Evolutionary conservation across 2,888 invertebrate species (phyloP).

Genomic region (Phalera bucephala): DNA sequence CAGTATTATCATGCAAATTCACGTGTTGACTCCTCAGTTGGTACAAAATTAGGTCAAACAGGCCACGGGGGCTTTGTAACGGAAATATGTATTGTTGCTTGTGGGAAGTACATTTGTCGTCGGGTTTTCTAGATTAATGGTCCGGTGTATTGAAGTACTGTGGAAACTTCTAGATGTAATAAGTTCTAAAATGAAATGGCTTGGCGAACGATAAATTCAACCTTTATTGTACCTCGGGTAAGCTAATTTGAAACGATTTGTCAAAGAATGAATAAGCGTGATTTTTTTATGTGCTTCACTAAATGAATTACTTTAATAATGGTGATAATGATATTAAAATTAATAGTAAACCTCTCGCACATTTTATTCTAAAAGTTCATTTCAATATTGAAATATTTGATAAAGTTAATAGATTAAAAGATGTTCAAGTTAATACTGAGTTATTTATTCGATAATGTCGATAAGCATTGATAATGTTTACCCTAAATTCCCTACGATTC

Average conservation of each 20-base stretch:
- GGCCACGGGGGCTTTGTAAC: constrained; percentile 29
- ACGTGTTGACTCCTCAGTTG: constrained; percentile 47
- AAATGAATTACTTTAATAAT: too few species aligned
- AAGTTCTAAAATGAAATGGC: neutral
- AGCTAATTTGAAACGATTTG: neutral
- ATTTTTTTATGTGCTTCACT: constrained; percentile 4
- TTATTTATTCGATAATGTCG: too few species aligned
- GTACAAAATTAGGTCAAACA: constrained; percentile 48
- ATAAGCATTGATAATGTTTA: too few species aligned
- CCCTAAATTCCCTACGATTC: constrained; percentile 15
- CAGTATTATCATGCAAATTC: constrained; percentile 68
- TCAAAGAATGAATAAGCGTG: neutral
- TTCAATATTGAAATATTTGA: too few species aligned
- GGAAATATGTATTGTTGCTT: constrained; percentile 32
- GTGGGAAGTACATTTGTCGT: constrained; percentile 29
- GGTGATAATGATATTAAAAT: too few species aligned
- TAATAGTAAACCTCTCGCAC: too few species aligned
- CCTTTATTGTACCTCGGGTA: neutral
- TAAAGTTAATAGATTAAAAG: too few species aligned
- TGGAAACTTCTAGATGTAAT: neutral
- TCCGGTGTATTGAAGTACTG: constrained; percentile 14
- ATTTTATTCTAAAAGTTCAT: too few species aligned
- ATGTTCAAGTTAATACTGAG: too few species aligned
- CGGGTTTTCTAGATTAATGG: constrained; percentile 21
- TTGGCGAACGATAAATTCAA: neutral